A percentile compares a stretch with the other conserved stretches of the same genome.
Conservation (phyloP, 2,888 invertebrate species). For the Sarcophaga rosellei region DNA sequence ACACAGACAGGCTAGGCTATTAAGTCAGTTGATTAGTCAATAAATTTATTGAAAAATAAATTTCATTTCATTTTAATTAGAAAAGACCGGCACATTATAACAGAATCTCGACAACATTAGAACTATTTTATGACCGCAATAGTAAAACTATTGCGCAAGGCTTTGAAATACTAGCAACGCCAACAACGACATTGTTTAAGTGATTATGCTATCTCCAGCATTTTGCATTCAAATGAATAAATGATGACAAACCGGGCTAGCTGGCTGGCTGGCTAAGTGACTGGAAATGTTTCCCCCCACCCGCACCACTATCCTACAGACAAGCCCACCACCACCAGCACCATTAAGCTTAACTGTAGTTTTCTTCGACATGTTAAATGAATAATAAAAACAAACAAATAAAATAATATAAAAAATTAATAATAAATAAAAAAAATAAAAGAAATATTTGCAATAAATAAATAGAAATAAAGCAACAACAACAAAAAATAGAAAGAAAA, state of each 20-base stretch:
- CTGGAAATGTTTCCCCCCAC: neutral
- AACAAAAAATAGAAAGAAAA: neutral
- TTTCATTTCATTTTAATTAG: neutral
- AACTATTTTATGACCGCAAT: slow-evolving; percentile 26
- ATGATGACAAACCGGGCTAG: slow-evolving; percentile 3
- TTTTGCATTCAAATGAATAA: slow-evolving; percentile 4
- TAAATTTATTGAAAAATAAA: neutral
- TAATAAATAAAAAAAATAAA: neutral
- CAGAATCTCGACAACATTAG: neutral
- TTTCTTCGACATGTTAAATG: no score
- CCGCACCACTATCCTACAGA: neutral
- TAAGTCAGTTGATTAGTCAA: neutral
- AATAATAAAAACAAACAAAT: no score
- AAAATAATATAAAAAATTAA: neutral
- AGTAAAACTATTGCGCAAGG: slow-evolving; percentile 62
- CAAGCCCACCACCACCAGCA: no score
- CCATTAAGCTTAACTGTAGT: no score
- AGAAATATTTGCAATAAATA: neutral
- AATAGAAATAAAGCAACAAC: neutral
- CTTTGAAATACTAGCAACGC: slow-evolving; percentile 7
- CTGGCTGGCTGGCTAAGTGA: neutral
- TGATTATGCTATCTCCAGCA: neutral
- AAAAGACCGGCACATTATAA: neutral
- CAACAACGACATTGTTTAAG: no score
- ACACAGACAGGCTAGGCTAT: neutral